Base-by-base conservation (phyloP, 35 echinoderm and acorn worm genomes). In the Apostichopus japonicus region DNA sequence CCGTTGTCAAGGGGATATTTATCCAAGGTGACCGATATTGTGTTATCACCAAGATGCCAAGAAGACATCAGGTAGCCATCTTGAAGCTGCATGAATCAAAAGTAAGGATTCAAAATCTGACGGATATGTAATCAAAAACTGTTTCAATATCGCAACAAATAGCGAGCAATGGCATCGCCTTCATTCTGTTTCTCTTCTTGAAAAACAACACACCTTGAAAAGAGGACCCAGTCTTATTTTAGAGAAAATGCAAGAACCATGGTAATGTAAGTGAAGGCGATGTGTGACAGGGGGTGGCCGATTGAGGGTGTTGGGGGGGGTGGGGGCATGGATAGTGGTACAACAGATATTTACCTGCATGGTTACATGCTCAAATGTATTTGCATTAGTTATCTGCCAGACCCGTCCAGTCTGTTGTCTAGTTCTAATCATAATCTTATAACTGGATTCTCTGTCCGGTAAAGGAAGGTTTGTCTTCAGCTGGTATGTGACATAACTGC, bases 31-130 rank as follows among this genome's bases (percentile, higher is more conserved):
- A 95, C 89, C 1, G 87, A 92, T 17, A 93, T 77, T 33, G 78
- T 92, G 3, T 75, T 90, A 90, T 99, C 97, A 24, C 97, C 97
- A 24, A 96, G 93, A 72, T 99, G 94, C 91, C 93, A 99, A 61
- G 91, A 92, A 10, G 73, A 53, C 88, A 73, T 73, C 70, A 99
- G 33, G 24, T 84, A 77, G 25, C 95, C 95, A 92, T 90, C 86
- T 17, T 92, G 24, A 59, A 99, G 82, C 97, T 99, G 84, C 51
- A 23, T 44, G 33, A 44, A 44, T 44, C 33, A 44, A 44, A 44
- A 44, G 33, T 44, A 44, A 44, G 2, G 33, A 44, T 4, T 44
- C 33, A 44, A 44, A 44, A 44, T 44, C 33, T 44, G 33, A 44
- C 33, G 33, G 33, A 44, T 4, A 44, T 44, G 33, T 44, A 44